A percentile compares a stretch with the other conserved stretches of the same genome.
These are phyloP conservation scores for Tinea pellionella DNA, from an alignment of 2,888 invertebrate genomes.

Conservation along the genomic window DNA sequence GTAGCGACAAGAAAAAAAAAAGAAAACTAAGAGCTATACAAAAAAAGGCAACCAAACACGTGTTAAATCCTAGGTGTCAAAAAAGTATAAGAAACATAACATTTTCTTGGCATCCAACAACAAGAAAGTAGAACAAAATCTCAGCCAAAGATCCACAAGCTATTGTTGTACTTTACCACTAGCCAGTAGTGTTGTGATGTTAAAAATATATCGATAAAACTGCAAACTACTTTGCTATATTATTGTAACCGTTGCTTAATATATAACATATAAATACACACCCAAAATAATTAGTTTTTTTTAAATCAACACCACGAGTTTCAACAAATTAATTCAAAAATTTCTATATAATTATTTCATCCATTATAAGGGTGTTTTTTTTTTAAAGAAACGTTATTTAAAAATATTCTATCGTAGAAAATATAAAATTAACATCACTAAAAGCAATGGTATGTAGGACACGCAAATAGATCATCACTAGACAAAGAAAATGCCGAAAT, in stretches of 20 bases:
- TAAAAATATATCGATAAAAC: background rate
- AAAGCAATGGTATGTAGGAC: background rate
- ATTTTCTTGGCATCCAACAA: background rate
- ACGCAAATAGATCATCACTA: slow-evolving; percentile 13
- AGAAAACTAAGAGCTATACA: no score
- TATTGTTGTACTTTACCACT: background rate
- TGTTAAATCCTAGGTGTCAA: slow-evolving; percentile 4
- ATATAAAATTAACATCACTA: background rate
- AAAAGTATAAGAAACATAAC: background rate
- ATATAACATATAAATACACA: no score
- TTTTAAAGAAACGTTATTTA: no score
- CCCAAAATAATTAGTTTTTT: no score
- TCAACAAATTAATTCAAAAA: no score
- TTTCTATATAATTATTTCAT: no score
- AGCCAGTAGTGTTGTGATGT: background rate
- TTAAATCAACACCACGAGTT: no score
- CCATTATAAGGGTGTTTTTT: no score
- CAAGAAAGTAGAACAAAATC: slow-evolving; percentile 7
- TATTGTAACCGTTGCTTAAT: no score
- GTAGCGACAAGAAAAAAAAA: no score
- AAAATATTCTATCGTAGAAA: no score
- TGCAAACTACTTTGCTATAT: background rate
- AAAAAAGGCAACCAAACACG: background rate
- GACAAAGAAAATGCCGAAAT: background rate
- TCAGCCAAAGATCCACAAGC: slow-evolving; percentile 3